Evolutionary conservation across 2,797 vertebrate species (phyloP), one percentile per base, ranked within the genome.

Genomic region (Neosilurus hyrtlii): DNA sequence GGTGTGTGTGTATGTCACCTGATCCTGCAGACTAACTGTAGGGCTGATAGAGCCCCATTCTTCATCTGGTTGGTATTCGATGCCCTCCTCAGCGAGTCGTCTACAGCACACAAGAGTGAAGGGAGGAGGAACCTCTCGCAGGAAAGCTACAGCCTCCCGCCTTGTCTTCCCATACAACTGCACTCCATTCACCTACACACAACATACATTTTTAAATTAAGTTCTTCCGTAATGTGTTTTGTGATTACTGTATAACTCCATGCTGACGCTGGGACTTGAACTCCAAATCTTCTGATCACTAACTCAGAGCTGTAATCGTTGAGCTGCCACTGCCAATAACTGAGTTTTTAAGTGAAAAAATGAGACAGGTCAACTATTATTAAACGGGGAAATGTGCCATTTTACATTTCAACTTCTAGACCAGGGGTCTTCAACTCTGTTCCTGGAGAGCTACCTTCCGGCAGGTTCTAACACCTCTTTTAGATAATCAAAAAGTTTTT

Each of bases 31-130:
- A 66, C 81, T 86, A 56, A 75, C 24, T 79, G 80, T 62, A 2
- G 86, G 73, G 81, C 85, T 86, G 14, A 80, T 0, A 0, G 87
- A 76, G 24, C 86, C 73, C 72, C 89, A 89, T 11, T 94, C 94
- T 57, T 94, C 92, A 62, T 93, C 92, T 2, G 89, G 86, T 22
- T 78, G 88, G 30, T 93, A 94, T 80, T 96, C 96, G 0, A 14
- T 85, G 85, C 90, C 92, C 9, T 96, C 95, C 0, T 93, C 93
- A 65, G 92, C 91, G 0, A 95, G 93, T 2, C 92, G 95, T 37
- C 97, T 93, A 86, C 97, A 99, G 92, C 96, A 99, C 85, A 98
- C 96, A 91, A 99, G 75, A 0, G 95, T 97, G 85, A 99, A 98
- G 0, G 97, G 97, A 16, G 97, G 96, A 0, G 97, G 97, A 30